Percentiles rank a stretch among this genome's conserved stretches.
Conservation (phyloP, 2,113 vertebrate genomes). For the Daphoenositta chrysoptera region DNA sequence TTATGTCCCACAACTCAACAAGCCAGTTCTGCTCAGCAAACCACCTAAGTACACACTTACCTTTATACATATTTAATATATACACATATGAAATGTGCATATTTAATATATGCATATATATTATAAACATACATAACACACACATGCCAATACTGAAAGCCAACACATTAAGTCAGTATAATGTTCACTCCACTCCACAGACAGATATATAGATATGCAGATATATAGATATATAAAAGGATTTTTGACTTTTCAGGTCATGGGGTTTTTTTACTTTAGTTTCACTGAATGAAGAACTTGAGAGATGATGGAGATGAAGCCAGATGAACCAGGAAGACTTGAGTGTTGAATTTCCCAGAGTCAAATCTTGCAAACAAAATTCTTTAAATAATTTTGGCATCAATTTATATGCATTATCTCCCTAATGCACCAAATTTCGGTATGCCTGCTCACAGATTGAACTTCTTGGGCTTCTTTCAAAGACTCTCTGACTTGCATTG, state of each 20-base stretch:
- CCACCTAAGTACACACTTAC: background rate
- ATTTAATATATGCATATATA: background rate
- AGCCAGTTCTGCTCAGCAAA: background rate
- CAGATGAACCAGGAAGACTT: background rate
- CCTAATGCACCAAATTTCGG: background rate
- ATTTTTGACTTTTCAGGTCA: background rate
- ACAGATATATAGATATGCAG: background rate
- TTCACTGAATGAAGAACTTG: background rate
- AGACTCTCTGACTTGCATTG: background rate
- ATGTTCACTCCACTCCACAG: too few relatives aligned
- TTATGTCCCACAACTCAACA: background rate
- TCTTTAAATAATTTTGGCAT: background rate
- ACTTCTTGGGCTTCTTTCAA: background rate
- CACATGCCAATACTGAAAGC: too few relatives aligned
- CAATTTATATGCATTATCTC: background rate
- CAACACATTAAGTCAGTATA: too few relatives aligned
- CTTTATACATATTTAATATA: background rate
- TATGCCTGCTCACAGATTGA: background rate
- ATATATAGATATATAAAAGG: background rate
- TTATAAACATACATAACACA: background rate
- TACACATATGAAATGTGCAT: background rate
- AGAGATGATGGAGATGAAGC: background rate
- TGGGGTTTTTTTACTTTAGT: fast-evolving
- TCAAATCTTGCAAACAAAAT: background rate
- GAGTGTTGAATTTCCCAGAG: background rate